phyloP scores from a whole-genome alignment of 2,113 vertebrate species.

The Aix galericulata region DNA sequence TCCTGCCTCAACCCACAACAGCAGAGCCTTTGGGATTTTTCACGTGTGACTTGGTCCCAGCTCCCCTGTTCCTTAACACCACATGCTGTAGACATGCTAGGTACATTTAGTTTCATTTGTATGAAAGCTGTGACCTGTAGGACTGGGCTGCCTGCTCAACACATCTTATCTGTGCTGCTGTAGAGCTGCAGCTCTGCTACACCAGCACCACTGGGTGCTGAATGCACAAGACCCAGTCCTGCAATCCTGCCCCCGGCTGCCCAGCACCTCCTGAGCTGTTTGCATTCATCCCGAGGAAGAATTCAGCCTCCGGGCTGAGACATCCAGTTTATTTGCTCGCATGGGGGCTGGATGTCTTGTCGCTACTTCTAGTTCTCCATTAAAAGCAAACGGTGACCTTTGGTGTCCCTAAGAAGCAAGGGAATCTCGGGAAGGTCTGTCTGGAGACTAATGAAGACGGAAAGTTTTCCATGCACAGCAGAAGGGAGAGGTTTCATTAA shows the following conservation, averaged over 20 bases:
- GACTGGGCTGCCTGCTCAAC: accelerated
- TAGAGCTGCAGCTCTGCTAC: background rate
- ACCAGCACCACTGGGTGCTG: background rate
- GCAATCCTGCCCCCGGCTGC: background rate
- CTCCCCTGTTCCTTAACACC: background rate
- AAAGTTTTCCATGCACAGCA: background rate
- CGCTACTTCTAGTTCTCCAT: background rate
- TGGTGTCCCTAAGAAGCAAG: background rate
- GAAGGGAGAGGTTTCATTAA: conserved; percentile 18
- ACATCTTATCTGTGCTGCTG: accelerated
- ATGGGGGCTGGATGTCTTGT: background rate
- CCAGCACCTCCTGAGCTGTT: background rate
- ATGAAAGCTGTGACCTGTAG: background rate
- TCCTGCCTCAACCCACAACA: background rate
- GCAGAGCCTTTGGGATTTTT: background rate
- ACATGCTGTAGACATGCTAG: too few species aligned
- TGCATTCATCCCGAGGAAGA: background rate
- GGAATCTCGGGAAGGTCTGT: background rate
- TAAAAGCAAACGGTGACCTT: background rate
- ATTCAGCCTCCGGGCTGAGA: background rate
- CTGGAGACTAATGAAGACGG: background rate
- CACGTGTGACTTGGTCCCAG: background rate
- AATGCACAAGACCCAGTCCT: background rate
- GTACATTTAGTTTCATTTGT: background rate
- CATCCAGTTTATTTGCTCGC: background rate